These are phyloP conservation scores for Phasia obesa DNA, from an alignment of 2,888 invertebrate species.

Conservation along the genomic window DNA sequence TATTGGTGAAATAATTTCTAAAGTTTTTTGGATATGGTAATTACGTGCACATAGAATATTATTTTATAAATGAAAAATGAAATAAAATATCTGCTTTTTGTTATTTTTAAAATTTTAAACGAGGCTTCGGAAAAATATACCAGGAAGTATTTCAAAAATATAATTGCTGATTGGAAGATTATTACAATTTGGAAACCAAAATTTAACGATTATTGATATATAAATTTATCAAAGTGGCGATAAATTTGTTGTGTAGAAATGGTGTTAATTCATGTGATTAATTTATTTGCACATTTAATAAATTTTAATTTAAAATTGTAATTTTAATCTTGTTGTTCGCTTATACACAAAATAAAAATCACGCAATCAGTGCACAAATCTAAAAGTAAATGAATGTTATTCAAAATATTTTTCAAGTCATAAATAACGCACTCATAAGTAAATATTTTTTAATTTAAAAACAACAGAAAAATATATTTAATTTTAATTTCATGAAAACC, in stretches of 20 bases:
- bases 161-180: no score
- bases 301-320: slow-evolving; percentile 7
- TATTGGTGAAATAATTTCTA: no score
- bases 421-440: slow-evolving; percentile 21
- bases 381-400: neutral
- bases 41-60: no score
- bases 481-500: neutral
- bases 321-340: neutral
- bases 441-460: neutral
- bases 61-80: no score
- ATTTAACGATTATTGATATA: no score
- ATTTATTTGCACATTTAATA: neutral
- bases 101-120: no score
- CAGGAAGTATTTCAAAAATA: no score
- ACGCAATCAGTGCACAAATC: slow-evolving; percentile 22
- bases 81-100: no score
- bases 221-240: no score
- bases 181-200: no score
- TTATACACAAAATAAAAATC: neutral
- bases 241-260: neutral
- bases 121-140: no score
- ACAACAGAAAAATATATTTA: slow-evolving; percentile 2
- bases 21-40: no score
- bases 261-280: neutral
- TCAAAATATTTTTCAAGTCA: slow-evolving; percentile 12